A percentile compares a stretch with the other conserved stretches of the same genome.
These are phyloP conservation scores for Tricholaema leucomelas DNA, from an alignment of 2,113 vertebrate species.

Conservation along the genomic window DNA sequence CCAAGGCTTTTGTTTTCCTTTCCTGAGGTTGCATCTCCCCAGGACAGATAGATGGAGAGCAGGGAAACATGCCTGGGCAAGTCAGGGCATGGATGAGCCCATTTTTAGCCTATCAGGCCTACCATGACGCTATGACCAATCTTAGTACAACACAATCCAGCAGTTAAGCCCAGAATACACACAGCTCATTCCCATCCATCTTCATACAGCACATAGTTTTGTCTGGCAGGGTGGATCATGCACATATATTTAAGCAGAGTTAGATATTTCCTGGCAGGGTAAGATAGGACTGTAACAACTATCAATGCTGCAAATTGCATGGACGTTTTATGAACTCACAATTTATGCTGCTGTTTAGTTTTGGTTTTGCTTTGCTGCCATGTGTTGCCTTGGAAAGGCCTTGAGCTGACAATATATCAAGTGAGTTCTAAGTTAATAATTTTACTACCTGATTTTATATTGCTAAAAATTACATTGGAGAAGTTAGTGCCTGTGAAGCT, in stretches of 20 bases:
- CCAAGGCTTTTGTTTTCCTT: no score
- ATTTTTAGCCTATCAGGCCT: no score
- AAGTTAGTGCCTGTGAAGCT: slow-evolving; percentile 49
- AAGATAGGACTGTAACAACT: slow-evolving; percentile 6
- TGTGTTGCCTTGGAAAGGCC: slow-evolving; percentile 37
- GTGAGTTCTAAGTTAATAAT: slow-evolving; percentile 20
- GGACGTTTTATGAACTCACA: slow-evolving; percentile 38
- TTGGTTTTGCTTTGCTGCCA: slow-evolving; percentile 52
- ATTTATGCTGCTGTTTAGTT: slow-evolving; percentile 47
- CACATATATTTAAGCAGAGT: neutral
- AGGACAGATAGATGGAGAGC: no score
- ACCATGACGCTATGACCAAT: neutral
- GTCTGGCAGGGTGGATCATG: neutral
- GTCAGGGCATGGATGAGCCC: no score
- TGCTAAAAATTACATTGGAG: slow-evolving; percentile 31
- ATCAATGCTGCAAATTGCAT: slow-evolving; percentile 9
- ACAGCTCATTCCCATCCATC: neutral
- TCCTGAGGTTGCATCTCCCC: no score
- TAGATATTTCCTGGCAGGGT: slow-evolving; percentile 18
- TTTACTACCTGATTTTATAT: slow-evolving; percentile 55
- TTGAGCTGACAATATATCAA: slow-evolving; percentile 44
- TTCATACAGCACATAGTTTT: neutral
- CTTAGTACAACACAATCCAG: neutral
- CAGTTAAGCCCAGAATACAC: neutral
- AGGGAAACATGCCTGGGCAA: no score